Percentiles rank a stretch among this genome's conserved stretches.
These are phyloP conservation scores for Vidua chalybeata DNA, from an alignment of 2,113 vertebrate genomes.

Conservation along the genomic window DNA sequence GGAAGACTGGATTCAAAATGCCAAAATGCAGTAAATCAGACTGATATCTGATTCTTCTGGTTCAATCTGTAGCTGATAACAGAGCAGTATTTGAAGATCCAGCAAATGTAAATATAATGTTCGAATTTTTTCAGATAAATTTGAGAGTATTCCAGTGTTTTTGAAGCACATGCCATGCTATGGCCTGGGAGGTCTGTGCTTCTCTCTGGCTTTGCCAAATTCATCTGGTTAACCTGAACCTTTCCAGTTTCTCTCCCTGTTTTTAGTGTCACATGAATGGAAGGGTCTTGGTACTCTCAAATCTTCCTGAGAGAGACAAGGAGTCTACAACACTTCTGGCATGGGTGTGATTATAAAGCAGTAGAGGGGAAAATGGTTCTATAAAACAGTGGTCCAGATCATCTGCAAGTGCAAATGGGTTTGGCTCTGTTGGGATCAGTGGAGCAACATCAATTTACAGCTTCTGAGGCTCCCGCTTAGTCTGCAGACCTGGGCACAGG, in stretches of 20 bases:
- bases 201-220: neutral
- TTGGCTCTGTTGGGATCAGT: neutral
- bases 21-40: neutral
- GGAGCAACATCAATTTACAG: neutral
- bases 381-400: neutral
- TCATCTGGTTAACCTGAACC: neutral
- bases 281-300: neutral
- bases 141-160: neutral
- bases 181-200: neutral
- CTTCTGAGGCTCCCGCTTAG: neutral
- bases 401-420: neutral
- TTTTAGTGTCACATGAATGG: neutral
- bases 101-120: neutral
- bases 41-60: neutral
- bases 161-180: fast-evolving
- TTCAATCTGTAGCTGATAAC: neutral
- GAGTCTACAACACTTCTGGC: neutral
- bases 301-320: neutral
- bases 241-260: neutral
- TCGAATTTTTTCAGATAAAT: neutral
- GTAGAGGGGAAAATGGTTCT: neutral
- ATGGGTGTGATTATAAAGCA: neutral
- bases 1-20: neutral
- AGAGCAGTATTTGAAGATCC: neutral
- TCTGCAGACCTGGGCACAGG: neutral